These are phyloP conservation scores for Galleria mellonella DNA, from an alignment of 1,140 invertebrate species.

Conservation along the genomic window DNA sequence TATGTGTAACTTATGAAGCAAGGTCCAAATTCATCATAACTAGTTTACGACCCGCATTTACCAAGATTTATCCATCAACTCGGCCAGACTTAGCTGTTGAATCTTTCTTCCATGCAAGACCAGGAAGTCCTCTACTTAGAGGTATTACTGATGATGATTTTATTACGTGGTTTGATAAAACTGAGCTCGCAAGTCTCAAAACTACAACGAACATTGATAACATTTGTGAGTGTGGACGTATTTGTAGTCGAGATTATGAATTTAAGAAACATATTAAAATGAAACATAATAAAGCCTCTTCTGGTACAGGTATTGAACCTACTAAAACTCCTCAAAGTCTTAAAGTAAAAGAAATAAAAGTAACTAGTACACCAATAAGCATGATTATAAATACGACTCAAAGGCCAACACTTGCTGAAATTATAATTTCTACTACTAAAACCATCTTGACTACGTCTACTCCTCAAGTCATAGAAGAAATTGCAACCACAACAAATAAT, in stretches of 20 bases:
- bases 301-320: constrained; percentile 3
- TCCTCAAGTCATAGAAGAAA: not conserved
- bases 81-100: constrained; percentile 77
- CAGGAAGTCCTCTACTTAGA: constrained; percentile 73
- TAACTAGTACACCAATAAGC: constrained; percentile 7
- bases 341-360: not conserved
- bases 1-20: constrained; percentile 76
- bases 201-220: constrained; percentile 58
- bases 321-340: constrained; percentile 1
- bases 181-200: constrained; percentile 61
- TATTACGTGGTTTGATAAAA: constrained; percentile 78
- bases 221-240: constrained; percentile 70
- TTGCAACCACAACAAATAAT: not conserved
- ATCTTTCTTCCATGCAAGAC: constrained; percentile 77
- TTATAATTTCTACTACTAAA: constrained; percentile 3
- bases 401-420: not conserved
- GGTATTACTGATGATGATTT: constrained; percentile 78
- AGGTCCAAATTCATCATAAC: constrained; percentile 75
- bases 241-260: constrained; percentile 63
- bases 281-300: constrained; percentile 7
- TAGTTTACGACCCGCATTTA: constrained; percentile 76
- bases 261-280: constrained; percentile 42
- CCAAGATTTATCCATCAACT: constrained; percentile 76
- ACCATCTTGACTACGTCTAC: not conserved
- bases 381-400: constrained; percentile 7